These are phyloP conservation scores for Drosophila pegasa DNA, from an alignment of 2,888 invertebrate genomes.

Conservation along the genomic window DNA sequence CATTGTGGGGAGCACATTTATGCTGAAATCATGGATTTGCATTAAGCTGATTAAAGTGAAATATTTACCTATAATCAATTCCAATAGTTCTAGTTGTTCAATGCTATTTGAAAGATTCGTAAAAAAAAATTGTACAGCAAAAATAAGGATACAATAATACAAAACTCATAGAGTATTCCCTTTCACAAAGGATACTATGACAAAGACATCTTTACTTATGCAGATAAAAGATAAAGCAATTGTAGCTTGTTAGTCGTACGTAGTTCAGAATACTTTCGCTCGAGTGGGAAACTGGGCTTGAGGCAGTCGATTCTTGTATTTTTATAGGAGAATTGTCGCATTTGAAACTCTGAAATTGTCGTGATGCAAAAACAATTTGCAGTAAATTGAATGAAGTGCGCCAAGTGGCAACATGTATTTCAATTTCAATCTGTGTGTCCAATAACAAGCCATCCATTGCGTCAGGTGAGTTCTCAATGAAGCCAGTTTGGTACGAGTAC, in stretches of 20 bases:
- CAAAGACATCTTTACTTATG: not conserved
- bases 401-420: conserved; percentile 53
- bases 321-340: conserved; percentile 1
- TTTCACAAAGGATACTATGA: too few relatives aligned
- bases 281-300: not conserved
- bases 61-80: too few relatives aligned
- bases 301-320: conserved; percentile 7
- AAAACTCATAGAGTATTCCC: too few relatives aligned
- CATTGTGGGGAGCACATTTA: too few relatives aligned
- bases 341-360: conserved; percentile 26
- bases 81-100: too few relatives aligned
- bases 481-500: conserved; percentile 30
- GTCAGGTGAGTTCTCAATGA: conserved; percentile 40
- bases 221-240: not conserved
- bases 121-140: too few relatives aligned
- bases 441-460: conserved; percentile 46
- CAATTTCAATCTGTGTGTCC: conserved; percentile 71
- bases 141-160: too few relatives aligned
- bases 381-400: conserved; percentile 66
- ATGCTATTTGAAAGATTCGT: too few relatives aligned
- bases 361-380: conserved; percentile 61
- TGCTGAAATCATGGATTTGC: too few relatives aligned
- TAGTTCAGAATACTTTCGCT: not conserved
- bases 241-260: not conserved
- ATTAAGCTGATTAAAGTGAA: too few relatives aligned